phyloP scores from a whole-genome alignment of 2,888 invertebrate species.

The Clivina fossor region DNA sequence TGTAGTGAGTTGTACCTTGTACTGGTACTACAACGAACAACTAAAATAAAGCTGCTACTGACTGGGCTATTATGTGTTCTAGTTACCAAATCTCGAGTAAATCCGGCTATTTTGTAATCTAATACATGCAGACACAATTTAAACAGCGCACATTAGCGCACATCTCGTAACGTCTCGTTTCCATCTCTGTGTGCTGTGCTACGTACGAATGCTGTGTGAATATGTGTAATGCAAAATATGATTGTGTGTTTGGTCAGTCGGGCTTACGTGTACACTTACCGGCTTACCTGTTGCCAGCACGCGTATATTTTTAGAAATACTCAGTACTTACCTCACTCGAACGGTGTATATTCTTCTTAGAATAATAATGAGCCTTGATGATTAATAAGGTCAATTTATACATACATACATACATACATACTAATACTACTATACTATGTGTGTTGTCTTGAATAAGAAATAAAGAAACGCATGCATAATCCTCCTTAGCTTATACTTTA shows the following conservation, averaged over 20 bases:
- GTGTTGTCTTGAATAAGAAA: background rate
- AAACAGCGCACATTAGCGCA: too few relatives aligned
- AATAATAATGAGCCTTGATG: slow-evolving; percentile 27
- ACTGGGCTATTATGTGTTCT: too few relatives aligned
- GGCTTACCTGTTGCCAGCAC: slow-evolving; percentile 23
- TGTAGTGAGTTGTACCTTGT: too few relatives aligned
- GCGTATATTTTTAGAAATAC: slow-evolving; percentile 30
- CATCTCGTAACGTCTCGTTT: too few relatives aligned
- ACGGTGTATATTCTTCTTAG: slow-evolving; percentile 20
- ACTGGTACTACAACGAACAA: too few relatives aligned
- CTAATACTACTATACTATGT: background rate
- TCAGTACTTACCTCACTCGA: slow-evolving; percentile 27
- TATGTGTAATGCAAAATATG: background rate
- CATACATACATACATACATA: too few relatives aligned
- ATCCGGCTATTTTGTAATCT: too few relatives aligned
- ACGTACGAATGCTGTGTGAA: background rate
- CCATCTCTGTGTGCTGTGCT: too few relatives aligned
- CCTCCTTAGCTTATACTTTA: background rate
- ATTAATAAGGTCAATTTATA: slow-evolving; percentile 29
- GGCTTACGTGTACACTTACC: background rate
- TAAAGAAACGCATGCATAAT: background rate
- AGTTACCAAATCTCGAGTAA: too few relatives aligned
- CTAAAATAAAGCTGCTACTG: too few relatives aligned
- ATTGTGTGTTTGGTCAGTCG: background rate
- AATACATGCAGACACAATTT: too few relatives aligned